Evolutionary conservation across 2,113 vertebrate genomes (phyloP), one percentile per base, ranked within the genome.

Genomic region (Indicator indicator): DNA sequence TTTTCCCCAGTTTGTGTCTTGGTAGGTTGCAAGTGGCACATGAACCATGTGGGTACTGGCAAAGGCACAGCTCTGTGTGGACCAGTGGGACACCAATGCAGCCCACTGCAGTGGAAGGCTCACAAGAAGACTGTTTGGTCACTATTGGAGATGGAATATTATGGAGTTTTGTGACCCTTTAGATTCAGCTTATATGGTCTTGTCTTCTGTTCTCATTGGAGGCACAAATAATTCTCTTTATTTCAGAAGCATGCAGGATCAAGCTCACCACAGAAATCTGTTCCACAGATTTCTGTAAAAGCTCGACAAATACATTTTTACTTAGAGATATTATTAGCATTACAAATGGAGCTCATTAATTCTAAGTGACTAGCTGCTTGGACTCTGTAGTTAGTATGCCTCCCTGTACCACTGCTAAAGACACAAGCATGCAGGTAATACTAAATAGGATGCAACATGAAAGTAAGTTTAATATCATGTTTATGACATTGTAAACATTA

Each of bases 321-420:
- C 42, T 82, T 79, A 32, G 17, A 84, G 50, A 16, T 65, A 55
- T 60, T 80, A 16, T 59, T 60, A 86, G 32, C 21, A 46, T 68
- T 94, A 78, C 23, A 68, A 91, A 93, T 62, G 42, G 16, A 70
- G 74, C 55, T 83, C 27, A 55, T 91, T 83, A 83, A 90, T 91
- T 88, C 50, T 83, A 69, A 78, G 38, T 65, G 64, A 55, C 12
- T 77, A 42, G 8, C 5, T 93, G 17, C 48, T 91, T 83, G 21
- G 52, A 16, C 26, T 91, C 19, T 77, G 50, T 77, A 88, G 28
- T 83, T 90, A 52, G 32, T 74, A 16, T 85, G 36, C 72, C 42
- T 81, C 21, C n/a, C 8, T 76, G 64, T 76, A 50, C 10, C 36
- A 27, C 54, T 73, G 74, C 54, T 65, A 76, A 80, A 94, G 38